Percentiles rank a stretch among this genome's conserved stretches.
phyloP scores from a whole-genome alignment of 2,113 vertebrate species.

The Grammomys surdaster region DNA sequence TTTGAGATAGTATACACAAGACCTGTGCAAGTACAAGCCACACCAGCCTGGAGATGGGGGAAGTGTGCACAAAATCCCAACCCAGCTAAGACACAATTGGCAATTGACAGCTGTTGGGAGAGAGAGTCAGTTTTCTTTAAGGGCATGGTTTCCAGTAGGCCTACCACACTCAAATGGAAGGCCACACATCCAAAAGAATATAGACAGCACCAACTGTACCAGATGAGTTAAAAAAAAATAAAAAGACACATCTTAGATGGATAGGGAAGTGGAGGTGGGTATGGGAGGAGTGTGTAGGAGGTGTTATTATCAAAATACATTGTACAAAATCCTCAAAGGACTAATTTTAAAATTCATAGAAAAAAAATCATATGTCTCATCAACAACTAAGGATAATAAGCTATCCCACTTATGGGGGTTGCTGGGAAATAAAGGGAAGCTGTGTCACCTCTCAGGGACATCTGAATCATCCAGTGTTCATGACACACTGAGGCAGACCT shows the following conservation, averaged over 20 bases:
- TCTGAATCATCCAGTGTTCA: neutral
- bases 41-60: neutral
- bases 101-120: neutral
- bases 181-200: neutral
- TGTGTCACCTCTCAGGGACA: neutral
- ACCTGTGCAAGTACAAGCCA: neutral
- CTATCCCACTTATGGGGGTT: neutral
- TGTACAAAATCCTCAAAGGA: neutral
- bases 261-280: neutral
- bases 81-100: neutral
- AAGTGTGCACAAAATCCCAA: neutral
- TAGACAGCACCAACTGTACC: neutral
- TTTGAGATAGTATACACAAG: neutral
- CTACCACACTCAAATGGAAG: neutral
- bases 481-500: neutral
- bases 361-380: neutral
- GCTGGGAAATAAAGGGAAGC: neutral
- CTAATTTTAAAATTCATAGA: neutral
- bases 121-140: too few relatives aligned
- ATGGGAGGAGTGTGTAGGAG: neutral
- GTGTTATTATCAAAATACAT: neutral
- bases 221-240: neutral
- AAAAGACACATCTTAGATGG: neutral
- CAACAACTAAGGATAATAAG: neutral
- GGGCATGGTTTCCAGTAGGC: neutral